Evolutionary conservation across 1,140 invertebrate species (phyloP), one percentile per base, ranked within the genome.

Genomic region (Drosophila parvula): DNA sequence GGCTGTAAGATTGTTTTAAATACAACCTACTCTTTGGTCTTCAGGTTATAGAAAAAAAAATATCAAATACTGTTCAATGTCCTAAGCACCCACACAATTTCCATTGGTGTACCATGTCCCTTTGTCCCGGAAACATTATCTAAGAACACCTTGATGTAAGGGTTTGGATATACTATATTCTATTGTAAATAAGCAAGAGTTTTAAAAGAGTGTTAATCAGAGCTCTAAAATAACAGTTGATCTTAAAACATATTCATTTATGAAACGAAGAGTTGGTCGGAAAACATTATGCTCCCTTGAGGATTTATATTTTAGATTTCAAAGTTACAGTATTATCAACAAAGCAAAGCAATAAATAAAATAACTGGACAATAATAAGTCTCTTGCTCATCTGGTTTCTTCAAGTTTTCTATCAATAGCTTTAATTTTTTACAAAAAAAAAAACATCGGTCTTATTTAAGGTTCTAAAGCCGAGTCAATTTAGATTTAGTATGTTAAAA

Each of bases 81-180:
- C 22, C 32, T 14, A 18, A 44, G 61, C 62, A 56, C 67, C 7
- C 36, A 28, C 68, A 71, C 62, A 28, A 28, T 51, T 32, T n/a
- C n/a, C 30, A 59, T 57, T 73, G 69, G 67, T 71, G 69, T 70
- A 43, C 65, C 51, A 4, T 43, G 53, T 73, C 53, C 67, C n/a
- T 40, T 22, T 71, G 36, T 36, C 44, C 57, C 57, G 4, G 14
- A 59, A 44, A 64, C 40, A 64, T n/a, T 56, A 34, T 11, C 10
- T 53, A 12, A 28, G 32, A 28, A 28, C 18, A 67, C 28, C 18
- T 51, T 18, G 41, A 41, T 12, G 10, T 30, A 32, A 43, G 50
- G 41, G 16, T 57, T 38, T 38, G 34, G 16, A 34, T 14, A 28
- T 27, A 36, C 0, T 58, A 22, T 22, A 22, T 48, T 47, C 16